phyloP scores from a whole-genome alignment of 2,797 vertebrate species.

The Platyrinchus mystaceus region DNA sequence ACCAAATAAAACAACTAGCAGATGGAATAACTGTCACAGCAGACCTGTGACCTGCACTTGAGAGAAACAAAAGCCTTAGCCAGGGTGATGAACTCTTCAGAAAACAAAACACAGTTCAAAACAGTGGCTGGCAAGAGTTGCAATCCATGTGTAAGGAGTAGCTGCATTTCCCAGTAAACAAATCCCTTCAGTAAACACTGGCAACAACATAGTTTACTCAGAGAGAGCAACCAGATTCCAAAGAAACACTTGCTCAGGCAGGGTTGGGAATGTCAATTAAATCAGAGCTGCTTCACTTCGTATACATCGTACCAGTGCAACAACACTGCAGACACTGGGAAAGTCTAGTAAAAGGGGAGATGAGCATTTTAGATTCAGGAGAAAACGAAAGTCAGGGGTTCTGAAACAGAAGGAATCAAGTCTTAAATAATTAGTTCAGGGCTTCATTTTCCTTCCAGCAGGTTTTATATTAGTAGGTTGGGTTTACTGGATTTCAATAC shows the following conservation, averaged over 20 bases:
- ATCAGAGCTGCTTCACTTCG: background rate
- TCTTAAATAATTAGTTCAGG: background rate
- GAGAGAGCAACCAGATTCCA: background rate
- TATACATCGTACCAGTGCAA: background rate
- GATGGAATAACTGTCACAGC: background rate
- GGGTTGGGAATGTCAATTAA: background rate
- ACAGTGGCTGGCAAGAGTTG: background rate
- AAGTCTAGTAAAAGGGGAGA: background rate
- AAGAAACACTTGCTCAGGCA: background rate
- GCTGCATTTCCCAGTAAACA: background rate
- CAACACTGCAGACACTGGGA: background rate
- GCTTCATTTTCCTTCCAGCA: background rate
- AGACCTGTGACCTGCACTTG: background rate
- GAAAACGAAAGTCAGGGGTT: background rate
- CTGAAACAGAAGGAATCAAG: background rate
- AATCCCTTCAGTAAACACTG: background rate
- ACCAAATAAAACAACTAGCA: rapidly evolving
- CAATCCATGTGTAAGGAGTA: background rate
- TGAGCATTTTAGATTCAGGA: background rate
- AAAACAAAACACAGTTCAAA: background rate
- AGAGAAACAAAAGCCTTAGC: background rate
- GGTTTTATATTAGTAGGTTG: background rate
- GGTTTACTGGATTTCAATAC: background rate
- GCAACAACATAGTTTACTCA: background rate
- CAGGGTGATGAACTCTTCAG: background rate